A percentile compares a stretch with the other conserved stretches of the same genome.
Evolutionary conservation across 2,113 vertebrate species (phyloP).

Genomic region (Lepisosteus oculatus): DNA sequence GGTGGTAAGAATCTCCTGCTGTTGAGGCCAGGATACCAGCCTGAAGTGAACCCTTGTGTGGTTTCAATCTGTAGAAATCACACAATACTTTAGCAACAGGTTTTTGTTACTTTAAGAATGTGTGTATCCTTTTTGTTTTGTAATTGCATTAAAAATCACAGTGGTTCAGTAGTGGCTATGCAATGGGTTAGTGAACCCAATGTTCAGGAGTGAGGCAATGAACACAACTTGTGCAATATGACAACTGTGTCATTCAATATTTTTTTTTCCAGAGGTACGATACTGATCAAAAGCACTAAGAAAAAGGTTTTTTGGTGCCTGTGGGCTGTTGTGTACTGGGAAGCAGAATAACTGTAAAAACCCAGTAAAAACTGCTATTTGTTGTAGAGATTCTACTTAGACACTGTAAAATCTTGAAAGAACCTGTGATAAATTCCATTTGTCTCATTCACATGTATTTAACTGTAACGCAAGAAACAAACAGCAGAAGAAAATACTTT

Average conservation of each 20-base stretch:
- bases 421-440: constrained; percentile 34
- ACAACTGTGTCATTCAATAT: constrained; percentile 4
- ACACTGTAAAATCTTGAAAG: constrained; percentile 20
- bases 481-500: constrained; percentile 36
- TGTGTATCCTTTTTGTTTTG: background rate
- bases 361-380: constrained; percentile 27
- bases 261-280: background rate
- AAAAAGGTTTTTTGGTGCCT: background rate
- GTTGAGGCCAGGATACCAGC: no score
- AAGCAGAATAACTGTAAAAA: constrained; percentile 45
- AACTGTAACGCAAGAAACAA: constrained; percentile 47
- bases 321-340: constrained; percentile 33
- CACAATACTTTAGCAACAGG: no score
- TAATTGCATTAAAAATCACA: background rate
- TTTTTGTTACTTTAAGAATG: no score
- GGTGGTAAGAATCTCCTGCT: no score
- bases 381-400: constrained; percentile 27
- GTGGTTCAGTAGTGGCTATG: constrained; percentile 18
- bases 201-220: constrained; percentile 6
- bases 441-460: constrained; percentile 55
- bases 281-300: background rate
- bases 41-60: no score
- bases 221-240: constrained; percentile 26
- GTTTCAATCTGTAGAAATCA: no score
- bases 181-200: constrained; percentile 10